A percentile compares a stretch with the other conserved stretches of the same genome.
phyloP scores from a whole-genome alignment of 1,140 invertebrate species.

The Meloidogyne exigua region DNA sequence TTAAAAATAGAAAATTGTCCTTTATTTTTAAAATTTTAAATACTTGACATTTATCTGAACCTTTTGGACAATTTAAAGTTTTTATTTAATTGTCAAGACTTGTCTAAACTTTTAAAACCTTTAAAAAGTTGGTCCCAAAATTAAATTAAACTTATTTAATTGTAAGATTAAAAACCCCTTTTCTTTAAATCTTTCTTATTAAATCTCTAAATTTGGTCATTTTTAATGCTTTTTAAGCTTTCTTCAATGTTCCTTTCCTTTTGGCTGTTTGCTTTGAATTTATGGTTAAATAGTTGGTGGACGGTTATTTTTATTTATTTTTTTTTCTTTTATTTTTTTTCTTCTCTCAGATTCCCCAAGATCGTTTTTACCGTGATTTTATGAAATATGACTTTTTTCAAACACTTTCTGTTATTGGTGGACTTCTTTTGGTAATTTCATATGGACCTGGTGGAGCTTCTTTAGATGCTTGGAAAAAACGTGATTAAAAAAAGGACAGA shows the following conservation, averaged over 20 bases:
- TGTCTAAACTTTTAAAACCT: too few relatives aligned
- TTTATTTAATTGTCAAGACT: too few relatives aligned
- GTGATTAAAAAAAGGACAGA: constrained; percentile 10
- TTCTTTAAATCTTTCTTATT: too few relatives aligned
- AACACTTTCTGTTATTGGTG: constrained; percentile 84
- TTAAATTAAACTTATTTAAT: too few relatives aligned
- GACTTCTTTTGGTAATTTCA: constrained; percentile 95
- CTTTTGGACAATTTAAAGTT: too few relatives aligned
- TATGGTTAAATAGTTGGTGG: constrained; percentile 99
- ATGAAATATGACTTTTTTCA: constrained; percentile 99
- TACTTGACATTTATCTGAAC: too few relatives aligned
- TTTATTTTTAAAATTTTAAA: too few relatives aligned
- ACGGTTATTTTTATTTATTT: constrained; percentile 64
- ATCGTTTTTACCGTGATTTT: constrained; percentile 94
- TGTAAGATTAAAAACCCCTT: too few relatives aligned
- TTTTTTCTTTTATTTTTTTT: background rate
- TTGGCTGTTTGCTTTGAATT: constrained; percentile 83
- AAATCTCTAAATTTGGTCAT: too few relatives aligned
- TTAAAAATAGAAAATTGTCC: too few relatives aligned
- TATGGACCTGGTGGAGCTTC: constrained; percentile 95
- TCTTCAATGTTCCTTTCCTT: constrained; percentile 88
- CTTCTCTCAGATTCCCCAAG: constrained; percentile 72
- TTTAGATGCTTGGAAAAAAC: constrained; percentile 98
- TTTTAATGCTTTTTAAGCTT: constrained; percentile 65
- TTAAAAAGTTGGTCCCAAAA: too few relatives aligned